Evolutionary conservation across 2,888 invertebrate genomes (phyloP).

Genomic region (Zygaena filipendulae): DNA sequence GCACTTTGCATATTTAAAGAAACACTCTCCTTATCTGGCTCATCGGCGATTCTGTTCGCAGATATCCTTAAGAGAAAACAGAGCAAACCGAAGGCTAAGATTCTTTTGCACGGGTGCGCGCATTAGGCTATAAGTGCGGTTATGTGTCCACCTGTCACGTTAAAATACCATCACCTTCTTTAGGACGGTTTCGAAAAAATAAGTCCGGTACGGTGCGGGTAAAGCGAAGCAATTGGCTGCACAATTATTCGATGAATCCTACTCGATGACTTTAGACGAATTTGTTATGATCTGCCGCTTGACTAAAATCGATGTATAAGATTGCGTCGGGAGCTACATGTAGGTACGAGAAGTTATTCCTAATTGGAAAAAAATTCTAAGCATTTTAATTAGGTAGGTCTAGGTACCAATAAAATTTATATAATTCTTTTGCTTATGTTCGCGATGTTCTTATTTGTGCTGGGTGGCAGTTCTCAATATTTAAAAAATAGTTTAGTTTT

Average conservation of each 20-base stretch:
- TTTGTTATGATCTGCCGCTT: slow-evolving; percentile 3
- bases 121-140: slow-evolving; percentile 66
- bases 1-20: slow-evolving; percentile 66
- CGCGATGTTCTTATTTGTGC: too few species aligned
- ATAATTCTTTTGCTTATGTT: too few species aligned
- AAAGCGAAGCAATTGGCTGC: slow-evolving; percentile 35
- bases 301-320: too few species aligned
- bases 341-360: too few species aligned
- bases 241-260: slow-evolving; percentile 51
- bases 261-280: slow-evolving; percentile 19
- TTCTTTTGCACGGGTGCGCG: slow-evolving; percentile 43
- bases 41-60: slow-evolving; percentile 56
- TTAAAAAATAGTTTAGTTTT: too few species aligned
- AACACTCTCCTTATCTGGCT: slow-evolving; percentile 58
- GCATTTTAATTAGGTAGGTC: too few species aligned
- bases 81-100: slow-evolving; percentile 35
- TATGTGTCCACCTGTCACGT: slow-evolving; percentile 61
- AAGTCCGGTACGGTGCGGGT: slow-evolving; percentile 25
- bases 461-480: too few species aligned
- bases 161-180: slow-evolving; percentile 59
- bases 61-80: slow-evolving; percentile 51
- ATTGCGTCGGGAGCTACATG: too few species aligned
- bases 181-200: slow-evolving; percentile 41
- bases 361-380: too few species aligned
- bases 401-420: too few species aligned